Base-by-base conservation (phyloP, 2,113 vertebrate species). In the Paraplagusia blochii region DNA sequence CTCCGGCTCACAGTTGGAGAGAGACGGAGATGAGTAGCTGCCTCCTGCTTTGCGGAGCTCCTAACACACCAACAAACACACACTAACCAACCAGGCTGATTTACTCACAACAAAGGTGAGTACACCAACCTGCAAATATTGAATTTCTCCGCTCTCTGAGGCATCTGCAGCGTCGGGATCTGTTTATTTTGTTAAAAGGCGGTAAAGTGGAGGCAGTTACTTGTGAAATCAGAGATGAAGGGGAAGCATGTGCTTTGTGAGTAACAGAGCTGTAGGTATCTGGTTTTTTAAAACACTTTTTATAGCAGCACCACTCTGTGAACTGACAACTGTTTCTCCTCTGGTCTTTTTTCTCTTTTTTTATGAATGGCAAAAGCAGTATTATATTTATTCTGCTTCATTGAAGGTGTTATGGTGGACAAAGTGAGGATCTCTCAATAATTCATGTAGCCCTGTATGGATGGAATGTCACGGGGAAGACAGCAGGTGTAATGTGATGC, bases 401-500 rank as follows among this genome's bases (percentile, higher is more conserved):
- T 69, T 29, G 14, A 55, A 61, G 76, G 64, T 54, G 63, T 80
- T 64, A 71, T 74, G 74, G 72, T 77, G 74, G 79, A 79, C 54
- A 64, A 63, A 69, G 79, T 69, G 11, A 58, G 53, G 48, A 46
- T 47, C 14, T 39, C 50, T 87, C 63, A 85, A 85, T 87, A 78
- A 85, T 84, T 83, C 60, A 85, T 78, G 73, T 1, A 35, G 75
- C 72, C 67, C 58, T 72, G 75, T 71, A 44, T 66, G 60, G 68
- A 82, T 29, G 62, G 59, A 47, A 76, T 79, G 83, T 76, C 54
- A 15, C 68, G 5, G 35, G 58, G 58, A 69, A 65, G 78, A 70
- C 80, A 76, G 81, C 67, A 74, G 77, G 70, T 78, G 85, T 77
- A 87, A 85, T 46, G 70, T 42, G 79, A 87, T 59, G 76, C 80